Percentiles rank a stretch among this genome's conserved stretches.
These are phyloP conservation scores for Luffia ferchaultella DNA, from an alignment of 2,888 invertebrate species.

Conservation along the genomic window DNA sequence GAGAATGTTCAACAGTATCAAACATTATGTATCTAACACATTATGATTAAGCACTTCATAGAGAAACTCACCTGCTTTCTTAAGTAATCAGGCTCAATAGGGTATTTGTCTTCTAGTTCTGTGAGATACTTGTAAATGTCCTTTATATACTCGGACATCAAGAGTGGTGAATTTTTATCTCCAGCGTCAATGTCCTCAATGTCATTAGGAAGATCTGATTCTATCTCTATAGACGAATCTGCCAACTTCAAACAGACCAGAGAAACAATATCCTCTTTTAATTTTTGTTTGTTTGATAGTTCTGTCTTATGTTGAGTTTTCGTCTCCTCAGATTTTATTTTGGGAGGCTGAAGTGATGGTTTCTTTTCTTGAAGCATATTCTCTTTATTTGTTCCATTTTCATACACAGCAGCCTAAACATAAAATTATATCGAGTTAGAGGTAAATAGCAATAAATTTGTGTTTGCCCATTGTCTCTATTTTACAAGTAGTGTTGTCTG, in stretches of 20 bases:
- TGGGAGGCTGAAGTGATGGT: neutral
- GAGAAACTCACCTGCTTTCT: conserved; percentile 70
- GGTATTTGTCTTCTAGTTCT: conserved; percentile 74
- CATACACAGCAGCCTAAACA: neutral
- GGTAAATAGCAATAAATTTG: no score
- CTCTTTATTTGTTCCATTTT: neutral
- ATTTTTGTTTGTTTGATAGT: neutral
- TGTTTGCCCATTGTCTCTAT: no score
- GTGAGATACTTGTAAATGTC: conserved; percentile 90
- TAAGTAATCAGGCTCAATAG: conserved; percentile 72
- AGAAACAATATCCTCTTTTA: neutral
- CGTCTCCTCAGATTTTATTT: neutral
- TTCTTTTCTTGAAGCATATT: neutral
- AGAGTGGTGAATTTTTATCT: conserved; percentile 77
- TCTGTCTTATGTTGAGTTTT: neutral
- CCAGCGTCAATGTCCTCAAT: conserved; percentile 80
- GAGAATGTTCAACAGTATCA: no score
- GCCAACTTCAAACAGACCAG: neutral
- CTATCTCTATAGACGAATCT: conserved; percentile 9
- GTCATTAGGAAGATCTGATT: conserved; percentile 33
- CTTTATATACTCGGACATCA: conserved; percentile 85
- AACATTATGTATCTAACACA: no score
- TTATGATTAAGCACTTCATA: no score
- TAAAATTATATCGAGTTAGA: no score
- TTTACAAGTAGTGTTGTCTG: no score